Evolutionary conservation across 2,888 invertebrate species (phyloP).

Genomic region (Pheosia gnoma): DNA sequence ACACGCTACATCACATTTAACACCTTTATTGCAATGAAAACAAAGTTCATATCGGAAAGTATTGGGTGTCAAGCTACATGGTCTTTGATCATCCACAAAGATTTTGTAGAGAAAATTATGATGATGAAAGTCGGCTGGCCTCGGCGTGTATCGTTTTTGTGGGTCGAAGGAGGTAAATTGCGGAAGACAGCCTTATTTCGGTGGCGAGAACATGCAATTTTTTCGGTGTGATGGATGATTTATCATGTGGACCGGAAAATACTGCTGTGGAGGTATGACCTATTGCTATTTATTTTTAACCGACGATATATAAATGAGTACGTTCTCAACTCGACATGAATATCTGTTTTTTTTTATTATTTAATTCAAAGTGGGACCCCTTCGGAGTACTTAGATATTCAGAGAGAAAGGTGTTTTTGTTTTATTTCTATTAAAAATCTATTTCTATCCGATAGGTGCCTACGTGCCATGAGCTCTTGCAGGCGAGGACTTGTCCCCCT

Average conservation of each 20-base stretch:
- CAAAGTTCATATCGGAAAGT: constrained; percentile 3
- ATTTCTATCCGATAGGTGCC: too few relatives aligned
- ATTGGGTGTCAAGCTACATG: constrained; percentile 21
- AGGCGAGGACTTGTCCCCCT: too few relatives aligned
- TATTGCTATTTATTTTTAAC: too few relatives aligned
- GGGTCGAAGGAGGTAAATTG: constrained; percentile 43
- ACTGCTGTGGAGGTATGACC: constrained; percentile 3
- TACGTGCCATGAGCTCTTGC: too few relatives aligned
- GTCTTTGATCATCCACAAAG: constrained; percentile 42
- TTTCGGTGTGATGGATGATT: constrained; percentile 43
- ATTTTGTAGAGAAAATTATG: constrained; percentile 53
- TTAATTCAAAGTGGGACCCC: too few relatives aligned
- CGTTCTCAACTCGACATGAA: too few relatives aligned
- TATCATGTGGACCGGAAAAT: constrained; percentile 40
- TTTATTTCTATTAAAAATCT: too few relatives aligned
- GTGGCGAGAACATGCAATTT: constrained; percentile 31
- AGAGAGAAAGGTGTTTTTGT: too few relatives aligned
- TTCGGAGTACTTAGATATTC: too few relatives aligned
- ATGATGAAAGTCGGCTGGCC: constrained; percentile 53
- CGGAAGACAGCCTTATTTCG: constrained; percentile 42
- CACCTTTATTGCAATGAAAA: rapidly evolving
- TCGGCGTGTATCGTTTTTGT: constrained; percentile 50
- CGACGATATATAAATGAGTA: too few relatives aligned
- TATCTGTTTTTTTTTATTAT: too few relatives aligned
- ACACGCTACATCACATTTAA: constrained; percentile 5